phyloP scores from a whole-genome alignment of 2,797 vertebrate species.

The Anguilla pacifica region DNA sequence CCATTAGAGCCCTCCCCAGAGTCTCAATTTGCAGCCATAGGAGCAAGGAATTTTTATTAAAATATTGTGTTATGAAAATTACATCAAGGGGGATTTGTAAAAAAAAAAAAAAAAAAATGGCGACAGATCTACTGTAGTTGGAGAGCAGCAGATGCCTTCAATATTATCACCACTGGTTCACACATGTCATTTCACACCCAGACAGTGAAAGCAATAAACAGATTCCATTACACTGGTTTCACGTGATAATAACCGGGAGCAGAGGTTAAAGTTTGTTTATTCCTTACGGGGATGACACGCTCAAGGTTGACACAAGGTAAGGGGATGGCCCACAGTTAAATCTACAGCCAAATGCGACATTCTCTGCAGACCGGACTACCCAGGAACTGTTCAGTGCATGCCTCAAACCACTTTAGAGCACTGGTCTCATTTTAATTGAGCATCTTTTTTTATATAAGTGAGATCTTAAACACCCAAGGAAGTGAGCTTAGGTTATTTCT shows the following conservation, averaged over 20 bases:
- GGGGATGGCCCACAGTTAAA: not conserved
- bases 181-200: conserved; percentile 6
- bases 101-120: not conserved
- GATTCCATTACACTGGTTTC: not conserved
- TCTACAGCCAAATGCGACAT: not conserved
- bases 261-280: not conserved
- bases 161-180: not conserved
- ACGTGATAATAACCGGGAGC: not conserved
- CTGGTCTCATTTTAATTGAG: not conserved
- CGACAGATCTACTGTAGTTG: not conserved
- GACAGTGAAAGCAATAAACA: not conserved
- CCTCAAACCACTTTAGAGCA: not conserved
- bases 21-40: conserved; percentile 72
- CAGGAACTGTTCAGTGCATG: not conserved
- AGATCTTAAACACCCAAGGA: not conserved
- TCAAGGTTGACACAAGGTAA: not conserved
- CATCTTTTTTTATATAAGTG: not conserved
- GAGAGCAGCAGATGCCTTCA: conserved; percentile 3
- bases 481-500: not conserved
- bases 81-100: conserved; percentile 10
- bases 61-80: conserved; percentile 10
- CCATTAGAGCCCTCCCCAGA: conserved; percentile 67
- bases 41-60: conserved; percentile 50
- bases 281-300: not conserved
- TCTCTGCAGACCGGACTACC: not conserved